A percentile compares a stretch with the other conserved stretches of the same genome.
These are phyloP conservation scores for Oscheius sp. DNA, from an alignment of 2,888 invertebrate species.

Conservation along the genomic window DNA sequence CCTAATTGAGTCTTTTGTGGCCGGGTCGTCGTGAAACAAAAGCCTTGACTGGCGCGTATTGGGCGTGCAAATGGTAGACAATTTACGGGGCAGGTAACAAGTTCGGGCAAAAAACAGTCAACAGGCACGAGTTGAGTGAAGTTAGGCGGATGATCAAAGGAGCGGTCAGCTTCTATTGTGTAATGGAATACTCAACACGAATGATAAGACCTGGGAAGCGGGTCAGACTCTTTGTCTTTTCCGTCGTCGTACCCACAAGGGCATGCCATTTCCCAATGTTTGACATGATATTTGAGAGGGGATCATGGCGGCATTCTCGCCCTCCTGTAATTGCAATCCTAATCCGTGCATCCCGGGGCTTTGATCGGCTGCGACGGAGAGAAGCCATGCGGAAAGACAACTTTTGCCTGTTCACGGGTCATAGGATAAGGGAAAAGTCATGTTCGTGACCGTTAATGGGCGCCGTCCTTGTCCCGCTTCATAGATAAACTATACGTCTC, in stretches of 20 bases:
- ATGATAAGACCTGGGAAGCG: slow-evolving; percentile 7
- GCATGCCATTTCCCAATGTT: not conserved
- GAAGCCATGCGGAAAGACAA: not conserved
- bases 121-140: not conserved
- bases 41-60: not conserved
- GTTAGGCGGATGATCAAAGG: slow-evolving; percentile 25
- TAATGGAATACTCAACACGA: slow-evolving; percentile 1
- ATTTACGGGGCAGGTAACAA: not conserved
- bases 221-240: not conserved
- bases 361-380: not conserved
- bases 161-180: slow-evolving; percentile 21
- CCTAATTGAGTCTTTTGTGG: slow-evolving; percentile 34
- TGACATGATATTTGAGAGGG: slow-evolving; percentile 16
- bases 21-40: slow-evolving; percentile 14
- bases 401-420: not conserved
- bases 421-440: slow-evolving; percentile 14
- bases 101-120: not conserved
- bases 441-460: slow-evolving; percentile 15
- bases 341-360: slow-evolving; percentile 16
- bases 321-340: slow-evolving; percentile 32
- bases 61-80: too few relatives aligned
- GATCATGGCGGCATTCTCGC: slow-evolving; percentile 25
- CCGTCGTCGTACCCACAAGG: not conserved
- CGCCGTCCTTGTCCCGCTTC: slow-evolving; percentile 26
- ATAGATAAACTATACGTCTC: slow-evolving; percentile 18